Conservation (phyloP, 2,797 vertebrate species). For the Distichodus sexfasciatus region DNA sequence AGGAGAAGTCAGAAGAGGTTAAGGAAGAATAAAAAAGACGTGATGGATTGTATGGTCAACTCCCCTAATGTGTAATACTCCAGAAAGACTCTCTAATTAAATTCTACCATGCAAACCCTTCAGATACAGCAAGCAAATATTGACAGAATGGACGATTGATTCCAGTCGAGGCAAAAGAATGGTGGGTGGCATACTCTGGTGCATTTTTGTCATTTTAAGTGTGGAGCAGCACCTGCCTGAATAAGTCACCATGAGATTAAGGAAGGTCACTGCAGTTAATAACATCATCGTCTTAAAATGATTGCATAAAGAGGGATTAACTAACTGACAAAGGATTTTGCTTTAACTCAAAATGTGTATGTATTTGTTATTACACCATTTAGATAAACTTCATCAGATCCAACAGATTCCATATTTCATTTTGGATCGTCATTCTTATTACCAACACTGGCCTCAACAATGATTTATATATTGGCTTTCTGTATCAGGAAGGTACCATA, state of each 20-base stretch:
- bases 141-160: conserved; percentile 8
- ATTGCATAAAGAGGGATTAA: conserved; percentile 3
- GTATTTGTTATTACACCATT: too few species aligned
- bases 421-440: not conserved
- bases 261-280: conserved; percentile 6
- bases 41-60: conserved; percentile 1
- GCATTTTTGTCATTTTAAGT: not conserved
- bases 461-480: too few species aligned
- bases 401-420: not conserved
- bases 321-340: conserved; percentile 1
- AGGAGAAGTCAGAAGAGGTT: conserved; percentile 43
- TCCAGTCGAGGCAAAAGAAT: not conserved
- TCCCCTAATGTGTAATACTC: conserved; percentile 22
- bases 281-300: conserved; percentile 13
- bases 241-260: not conserved
- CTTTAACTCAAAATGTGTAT: too few species aligned
- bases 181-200: not conserved
- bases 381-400: not conserved
- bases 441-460: too few species aligned
- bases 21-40: conserved; percentile 6
- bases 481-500: too few species aligned
- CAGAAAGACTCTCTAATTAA: too few species aligned
- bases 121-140: too few species aligned
- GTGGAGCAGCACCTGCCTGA: not conserved
- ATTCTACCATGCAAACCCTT: too few species aligned